Evolutionary conservation across 2,888 invertebrate species (phyloP).

Genomic region (Fabriciana adippe): DNA sequence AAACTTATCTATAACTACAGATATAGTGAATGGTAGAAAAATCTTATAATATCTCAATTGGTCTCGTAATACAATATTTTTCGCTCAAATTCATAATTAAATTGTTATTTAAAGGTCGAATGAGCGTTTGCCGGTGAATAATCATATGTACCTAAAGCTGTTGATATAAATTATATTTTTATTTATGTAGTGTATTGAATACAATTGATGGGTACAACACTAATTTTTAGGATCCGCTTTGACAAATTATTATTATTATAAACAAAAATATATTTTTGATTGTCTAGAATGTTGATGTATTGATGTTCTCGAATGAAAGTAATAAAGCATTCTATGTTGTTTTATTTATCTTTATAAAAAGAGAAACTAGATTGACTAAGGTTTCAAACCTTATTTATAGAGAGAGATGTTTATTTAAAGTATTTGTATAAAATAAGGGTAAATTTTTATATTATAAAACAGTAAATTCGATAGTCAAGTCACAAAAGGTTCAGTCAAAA

Average conservation of each 20-base stretch:
- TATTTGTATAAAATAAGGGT: no score
- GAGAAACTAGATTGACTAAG: no score
- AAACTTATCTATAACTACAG: background rate
- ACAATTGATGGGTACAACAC: slow-evolving; percentile 34
- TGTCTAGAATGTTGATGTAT: slow-evolving; percentile 26
- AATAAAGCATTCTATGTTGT: slow-evolving; percentile 22
- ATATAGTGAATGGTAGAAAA: background rate
- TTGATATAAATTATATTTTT: slow-evolving; percentile 22
- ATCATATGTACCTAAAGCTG: slow-evolving; percentile 7
- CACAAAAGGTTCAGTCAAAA: no score
- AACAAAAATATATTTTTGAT: slow-evolving; percentile 31
- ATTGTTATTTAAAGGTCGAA: background rate
- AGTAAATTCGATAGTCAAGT: no score
- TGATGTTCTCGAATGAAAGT: slow-evolving; percentile 29
- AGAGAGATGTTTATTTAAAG: no score
- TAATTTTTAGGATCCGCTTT: slow-evolving; percentile 26
- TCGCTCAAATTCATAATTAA: background rate
- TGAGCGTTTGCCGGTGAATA: slow-evolving; percentile 10
- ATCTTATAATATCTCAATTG: no score
- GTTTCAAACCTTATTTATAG: no score
- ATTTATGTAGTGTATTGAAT: slow-evolving; percentile 25
- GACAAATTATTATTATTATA: slow-evolving; percentile 19
- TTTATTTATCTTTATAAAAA: background rate
- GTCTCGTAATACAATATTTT: background rate
- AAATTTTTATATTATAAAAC: no score